Conservation (phyloP, 2,113 vertebrate species). For the Ivindomyrus marchei region DNA sequence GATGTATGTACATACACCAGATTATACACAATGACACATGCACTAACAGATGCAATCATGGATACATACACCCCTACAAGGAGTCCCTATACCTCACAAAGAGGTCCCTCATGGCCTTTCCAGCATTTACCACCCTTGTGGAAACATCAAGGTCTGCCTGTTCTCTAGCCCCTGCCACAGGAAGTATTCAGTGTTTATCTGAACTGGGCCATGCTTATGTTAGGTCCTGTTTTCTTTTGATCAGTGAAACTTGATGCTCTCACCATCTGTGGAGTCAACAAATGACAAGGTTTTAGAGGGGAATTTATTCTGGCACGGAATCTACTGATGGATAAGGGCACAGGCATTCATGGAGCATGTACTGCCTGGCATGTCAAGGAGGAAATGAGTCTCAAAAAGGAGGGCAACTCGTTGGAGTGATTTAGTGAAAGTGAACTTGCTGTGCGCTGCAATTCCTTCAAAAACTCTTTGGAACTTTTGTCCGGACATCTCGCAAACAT, state of each 20-base stretch:
- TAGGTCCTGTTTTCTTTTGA: neutral
- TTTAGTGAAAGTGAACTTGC: neutral
- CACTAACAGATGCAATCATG: neutral
- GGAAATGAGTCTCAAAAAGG: neutral
- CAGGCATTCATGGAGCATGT: no score
- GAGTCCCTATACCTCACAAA: neutral
- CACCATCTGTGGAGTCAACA: slow-evolving; percentile 10
- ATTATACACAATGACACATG: neutral
- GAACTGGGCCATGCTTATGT: neutral
- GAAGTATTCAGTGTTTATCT: slow-evolving; percentile 7
- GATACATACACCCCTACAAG: neutral
- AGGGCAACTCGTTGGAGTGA: neutral
- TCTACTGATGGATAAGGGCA: neutral
- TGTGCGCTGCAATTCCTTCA: neutral
- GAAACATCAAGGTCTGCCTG: neutral
- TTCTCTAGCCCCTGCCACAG: neutral
- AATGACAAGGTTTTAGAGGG: slow-evolving; percentile 2
- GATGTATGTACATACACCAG: neutral
- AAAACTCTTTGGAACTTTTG: neutral
- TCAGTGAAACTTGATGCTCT: neutral
- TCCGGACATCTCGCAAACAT: neutral
- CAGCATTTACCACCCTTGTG: neutral
- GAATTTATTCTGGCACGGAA: neutral
- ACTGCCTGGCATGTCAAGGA: neutral
- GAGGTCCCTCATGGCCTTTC: neutral